phyloP scores from a whole-genome alignment of 2,888 invertebrate species.

The Keiferia lycopersicella region DNA sequence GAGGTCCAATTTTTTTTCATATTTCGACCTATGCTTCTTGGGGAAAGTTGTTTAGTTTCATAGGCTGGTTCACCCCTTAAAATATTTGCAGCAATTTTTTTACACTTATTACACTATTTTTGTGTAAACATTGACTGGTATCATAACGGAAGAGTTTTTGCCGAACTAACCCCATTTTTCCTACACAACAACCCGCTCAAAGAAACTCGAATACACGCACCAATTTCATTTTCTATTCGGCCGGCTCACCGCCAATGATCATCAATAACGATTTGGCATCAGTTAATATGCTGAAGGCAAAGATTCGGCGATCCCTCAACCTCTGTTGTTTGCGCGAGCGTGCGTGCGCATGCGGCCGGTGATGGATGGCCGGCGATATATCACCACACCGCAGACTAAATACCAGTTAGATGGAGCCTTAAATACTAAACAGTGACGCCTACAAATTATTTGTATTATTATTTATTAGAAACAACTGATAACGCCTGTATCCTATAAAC shows the following conservation, averaged over 20 bases:
- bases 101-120: too few species aligned
- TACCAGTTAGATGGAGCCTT: too few species aligned
- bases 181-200: not conserved
- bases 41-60: too few species aligned
- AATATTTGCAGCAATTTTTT: too few species aligned
- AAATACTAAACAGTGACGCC: too few species aligned
- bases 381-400: constrained; percentile 36
- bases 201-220: not conserved
- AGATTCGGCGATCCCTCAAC: constrained; percentile 35
- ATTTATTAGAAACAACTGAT: too few species aligned
- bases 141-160: not conserved
- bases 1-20: too few species aligned
- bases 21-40: too few species aligned
- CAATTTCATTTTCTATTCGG: constrained; percentile 13
- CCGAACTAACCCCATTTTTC: not conserved
- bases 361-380: constrained; percentile 61
- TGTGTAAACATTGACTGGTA: too few species aligned
- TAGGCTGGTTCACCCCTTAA: too few species aligned
- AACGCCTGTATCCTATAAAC: too few species aligned
- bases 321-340: constrained; percentile 32
- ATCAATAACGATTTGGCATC: constrained; percentile 30
- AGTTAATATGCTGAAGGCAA: constrained; percentile 32
- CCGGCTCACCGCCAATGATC: constrained; percentile 24
- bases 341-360: constrained; percentile 58
- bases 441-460: too few species aligned